These are phyloP conservation scores for Cerceris ruficornis DNA, from an alignment of 2,888 invertebrate species.

Conservation along the genomic window DNA sequence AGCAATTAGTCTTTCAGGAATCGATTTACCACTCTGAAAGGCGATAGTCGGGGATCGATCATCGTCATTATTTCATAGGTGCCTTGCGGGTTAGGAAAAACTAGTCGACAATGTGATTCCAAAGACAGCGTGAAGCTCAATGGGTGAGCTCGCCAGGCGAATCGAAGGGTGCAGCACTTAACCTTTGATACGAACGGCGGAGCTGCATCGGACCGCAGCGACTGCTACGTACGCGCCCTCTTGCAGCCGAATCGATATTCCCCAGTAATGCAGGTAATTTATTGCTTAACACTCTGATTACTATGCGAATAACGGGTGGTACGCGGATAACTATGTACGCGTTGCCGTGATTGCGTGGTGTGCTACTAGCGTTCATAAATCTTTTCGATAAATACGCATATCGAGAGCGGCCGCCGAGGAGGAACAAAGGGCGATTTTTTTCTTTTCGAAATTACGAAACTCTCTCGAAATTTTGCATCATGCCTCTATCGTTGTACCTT, in stretches of 20 bases:
- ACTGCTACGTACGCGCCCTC: conserved; percentile 47
- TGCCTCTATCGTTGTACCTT: background rate
- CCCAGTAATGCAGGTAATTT: conserved; percentile 65
- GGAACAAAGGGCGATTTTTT: conserved; percentile 1
- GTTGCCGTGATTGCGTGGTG: conserved; percentile 38
- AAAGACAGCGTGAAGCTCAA: too few relatives aligned
- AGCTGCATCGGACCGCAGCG: conserved; percentile 54
- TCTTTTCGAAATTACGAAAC: conserved; percentile 1
- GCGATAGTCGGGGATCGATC: too few relatives aligned
- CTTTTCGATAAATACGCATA: conserved; percentile 1
- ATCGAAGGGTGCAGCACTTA: conserved; percentile 26
- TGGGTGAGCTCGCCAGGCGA: too few relatives aligned
- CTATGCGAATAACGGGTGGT: conserved; percentile 65
- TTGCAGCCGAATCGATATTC: conserved; percentile 62
- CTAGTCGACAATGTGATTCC: too few relatives aligned
- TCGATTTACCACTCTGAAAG: too few relatives aligned
- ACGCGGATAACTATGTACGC: conserved; percentile 53
- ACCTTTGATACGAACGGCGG: conserved; percentile 43
- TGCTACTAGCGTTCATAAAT: conserved; percentile 28
- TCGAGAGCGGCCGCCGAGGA: background rate
- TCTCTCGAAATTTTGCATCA: background rate
- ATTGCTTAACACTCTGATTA: conserved; percentile 67
- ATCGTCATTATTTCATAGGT: too few relatives aligned
- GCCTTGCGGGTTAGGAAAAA: too few relatives aligned
- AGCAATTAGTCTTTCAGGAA: too few relatives aligned